Evolutionary conservation across 2,113 vertebrate genomes (phyloP).

Genomic region (Cygnus buccinator): DNA sequence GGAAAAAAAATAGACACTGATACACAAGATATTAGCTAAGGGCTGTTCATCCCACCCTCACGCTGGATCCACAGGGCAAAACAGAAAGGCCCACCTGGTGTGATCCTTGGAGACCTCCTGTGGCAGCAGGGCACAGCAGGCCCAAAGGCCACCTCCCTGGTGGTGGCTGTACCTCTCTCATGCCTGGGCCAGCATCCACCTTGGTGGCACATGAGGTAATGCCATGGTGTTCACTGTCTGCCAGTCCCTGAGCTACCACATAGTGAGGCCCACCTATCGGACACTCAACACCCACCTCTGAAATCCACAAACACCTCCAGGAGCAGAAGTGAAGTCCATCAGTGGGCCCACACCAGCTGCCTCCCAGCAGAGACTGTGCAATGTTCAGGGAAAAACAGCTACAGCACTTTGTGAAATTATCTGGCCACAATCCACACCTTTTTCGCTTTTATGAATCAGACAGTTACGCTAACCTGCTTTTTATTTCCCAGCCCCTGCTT

Average conservation of each 20-base stretch:
- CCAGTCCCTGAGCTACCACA: neutral
- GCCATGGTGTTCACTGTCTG: neutral
- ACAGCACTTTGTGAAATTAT: neutral
- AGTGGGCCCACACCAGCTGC: neutral
- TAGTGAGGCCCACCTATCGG: neutral
- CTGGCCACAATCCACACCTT: neutral
- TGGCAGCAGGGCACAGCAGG: neutral
- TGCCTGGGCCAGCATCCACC: neutral
- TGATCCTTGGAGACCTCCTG: neutral
- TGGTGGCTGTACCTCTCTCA: neutral
- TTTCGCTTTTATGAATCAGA: neutral
- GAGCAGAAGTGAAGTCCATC: neutral
- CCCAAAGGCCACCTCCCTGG: neutral
- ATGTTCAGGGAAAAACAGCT: neutral
- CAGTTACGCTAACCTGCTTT: neutral
- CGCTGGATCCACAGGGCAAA: neutral
- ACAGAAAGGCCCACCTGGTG: neutral
- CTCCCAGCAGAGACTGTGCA: neutral
- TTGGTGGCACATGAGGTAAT: accelerated
- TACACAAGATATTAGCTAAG: neutral
- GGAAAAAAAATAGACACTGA: neutral
- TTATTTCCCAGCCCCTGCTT: neutral
- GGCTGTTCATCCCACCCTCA: neutral
- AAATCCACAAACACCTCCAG: neutral
- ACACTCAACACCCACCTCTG: neutral